Base-by-base conservation (phyloP, 2,797 vertebrate genomes). In the Australoheros facetus region DNA sequence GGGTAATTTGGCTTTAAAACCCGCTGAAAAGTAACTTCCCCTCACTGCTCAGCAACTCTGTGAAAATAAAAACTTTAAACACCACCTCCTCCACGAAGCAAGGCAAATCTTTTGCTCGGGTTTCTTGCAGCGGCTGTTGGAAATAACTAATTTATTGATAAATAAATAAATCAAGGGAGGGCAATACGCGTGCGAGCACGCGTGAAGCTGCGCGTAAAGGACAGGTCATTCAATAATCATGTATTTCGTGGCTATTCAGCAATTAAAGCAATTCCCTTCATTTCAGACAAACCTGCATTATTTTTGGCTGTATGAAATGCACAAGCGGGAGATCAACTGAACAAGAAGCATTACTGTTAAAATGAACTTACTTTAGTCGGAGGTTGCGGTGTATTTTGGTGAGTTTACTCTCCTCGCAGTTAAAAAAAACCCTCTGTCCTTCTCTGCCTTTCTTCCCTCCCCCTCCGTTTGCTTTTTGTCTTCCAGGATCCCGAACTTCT, bases 401-500 rank as follows among this genome's bases (percentile, higher is more conserved):
- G 81, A 79, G 23, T 86, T 89, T 78, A 71, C 55, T 84, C 85
- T 80, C 74, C 73, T 85, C 23, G 78, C 86, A 45, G 82, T 71
- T 17, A 1, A 8, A 56, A 78, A 73, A 73, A 71, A 1, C 51
- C 62, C 82, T 91, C 79, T 51, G 89, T 87, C 78, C 78, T 82
- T 85, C 77, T 80, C 75, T 71, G 69, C 72, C 59, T 86, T 78
- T 79, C 88, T 91, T 87, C 91, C 93, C 90, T 90, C 90, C 91
- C 92, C 90, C 90, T 89, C 86, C 62, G 82, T 81, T 90, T 79
- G 89, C 91, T 94, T 95, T 95, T 93, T 94, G 92, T 94, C 94
- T 92, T 89, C 71, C 86, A 92, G 84, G 90, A 93, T 92, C 89
- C 93, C 77, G 88, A 94, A 95, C 88, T 94, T 95, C 91, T 95